Percentiles rank a stretch among this genome's conserved stretches.
These are phyloP conservation scores for Sarcophaga rosellei DNA, from an alignment of 2,888 invertebrate species.

Conservation along the genomic window DNA sequence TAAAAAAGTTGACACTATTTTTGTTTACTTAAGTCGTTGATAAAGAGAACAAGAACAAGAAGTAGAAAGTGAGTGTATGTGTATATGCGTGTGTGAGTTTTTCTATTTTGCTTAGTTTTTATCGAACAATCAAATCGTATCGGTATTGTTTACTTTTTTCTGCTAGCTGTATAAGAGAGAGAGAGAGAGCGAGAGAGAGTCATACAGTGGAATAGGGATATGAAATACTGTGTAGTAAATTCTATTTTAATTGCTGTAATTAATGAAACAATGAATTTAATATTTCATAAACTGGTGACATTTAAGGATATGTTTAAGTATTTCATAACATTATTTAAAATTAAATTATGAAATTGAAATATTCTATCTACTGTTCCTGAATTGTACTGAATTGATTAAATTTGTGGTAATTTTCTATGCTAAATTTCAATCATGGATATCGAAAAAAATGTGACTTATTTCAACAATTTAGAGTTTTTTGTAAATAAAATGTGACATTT, in stretches of 20 bases:
- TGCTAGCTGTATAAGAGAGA: too few relatives aligned
- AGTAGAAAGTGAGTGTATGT: background rate
- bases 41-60: background rate
- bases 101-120: background rate
- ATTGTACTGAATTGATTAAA: constrained; percentile 11
- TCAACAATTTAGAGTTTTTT: background rate
- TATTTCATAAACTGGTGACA: too few relatives aligned
- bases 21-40: background rate
- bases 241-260: too few relatives aligned
- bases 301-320: too few relatives aligned
- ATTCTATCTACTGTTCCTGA: background rate
- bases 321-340: too few relatives aligned
- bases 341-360: too few relatives aligned
- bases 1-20: constrained; percentile 14
- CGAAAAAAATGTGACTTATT: constrained; percentile 10
- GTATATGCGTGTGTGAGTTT: too few relatives aligned
- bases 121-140: constrained; percentile 28
- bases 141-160: background rate
- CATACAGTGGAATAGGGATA: too few relatives aligned
- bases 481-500: too few relatives aligned
- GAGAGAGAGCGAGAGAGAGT: too few relatives aligned
- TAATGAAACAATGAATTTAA: too few relatives aligned
- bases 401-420: background rate
- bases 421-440: background rate
- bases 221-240: too few relatives aligned